A percentile compares a stretch with the other conserved stretches of the same genome.
Evolutionary conservation across 2,888 invertebrate genomes (phyloP).

Genomic region (Sphecodes monilicornis): DNA sequence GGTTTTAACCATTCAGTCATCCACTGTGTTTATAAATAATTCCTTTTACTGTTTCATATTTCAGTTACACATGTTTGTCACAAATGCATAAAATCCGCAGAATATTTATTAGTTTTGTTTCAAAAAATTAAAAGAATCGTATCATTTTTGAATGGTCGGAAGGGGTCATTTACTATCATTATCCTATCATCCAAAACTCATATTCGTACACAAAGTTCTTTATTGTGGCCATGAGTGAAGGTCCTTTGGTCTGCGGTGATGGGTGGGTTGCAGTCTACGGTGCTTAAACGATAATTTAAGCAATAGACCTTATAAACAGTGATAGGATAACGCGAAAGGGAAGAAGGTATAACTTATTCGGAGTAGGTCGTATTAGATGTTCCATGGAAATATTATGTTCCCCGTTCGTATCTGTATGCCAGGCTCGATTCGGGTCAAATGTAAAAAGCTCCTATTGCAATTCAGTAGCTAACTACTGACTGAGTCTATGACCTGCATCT

Average conservation of each 20-base stretch:
- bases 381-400: conserved; percentile 37
- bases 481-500: conserved; percentile 46
- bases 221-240: neutral
- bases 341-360: conserved; percentile 5
- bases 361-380: conserved; percentile 17
- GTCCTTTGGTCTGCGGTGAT: neutral
- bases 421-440: conserved; percentile 56
- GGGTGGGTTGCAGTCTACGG: neutral
- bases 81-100: too few species aligned
- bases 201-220: neutral
- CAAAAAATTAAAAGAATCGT: too few species aligned
- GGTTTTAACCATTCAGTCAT: too few species aligned
- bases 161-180: too few species aligned
- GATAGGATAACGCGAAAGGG: neutral
- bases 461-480: conserved; percentile 52
- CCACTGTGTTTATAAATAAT: too few species aligned
- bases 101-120: too few species aligned
- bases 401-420: conserved; percentile 31
- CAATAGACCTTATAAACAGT: conserved; percentile 1
- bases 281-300: conserved; percentile 13
- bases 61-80: too few species aligned
- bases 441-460: conserved; percentile 56
- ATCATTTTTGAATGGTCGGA: too few species aligned
- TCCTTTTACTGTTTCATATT: too few species aligned
- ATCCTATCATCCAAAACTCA: neutral